Percentiles rank a stretch among this genome's conserved stretches.
Conservation (phyloP, 2,797 vertebrate species). For the Acrossocheilus fasciatus region DNA sequence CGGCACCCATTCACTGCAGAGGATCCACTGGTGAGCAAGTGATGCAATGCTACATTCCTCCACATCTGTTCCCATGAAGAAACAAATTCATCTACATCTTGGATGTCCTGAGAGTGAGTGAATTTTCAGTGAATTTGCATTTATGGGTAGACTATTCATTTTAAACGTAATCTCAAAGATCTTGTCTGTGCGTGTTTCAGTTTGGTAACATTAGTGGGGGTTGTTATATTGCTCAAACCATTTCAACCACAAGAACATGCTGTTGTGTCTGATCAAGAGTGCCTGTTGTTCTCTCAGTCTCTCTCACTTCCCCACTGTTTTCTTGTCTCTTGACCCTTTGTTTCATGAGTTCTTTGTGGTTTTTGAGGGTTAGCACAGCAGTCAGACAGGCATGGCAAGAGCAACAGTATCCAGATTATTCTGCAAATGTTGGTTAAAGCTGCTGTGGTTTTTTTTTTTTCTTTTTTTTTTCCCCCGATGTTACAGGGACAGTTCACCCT, state of each 20-base stretch:
- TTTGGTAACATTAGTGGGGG: neutral
- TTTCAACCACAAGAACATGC: neutral
- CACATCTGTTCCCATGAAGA: neutral
- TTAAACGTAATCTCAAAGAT: neutral
- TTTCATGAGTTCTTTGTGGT: neutral
- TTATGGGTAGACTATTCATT: neutral
- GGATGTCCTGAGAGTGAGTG: neutral
- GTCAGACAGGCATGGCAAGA: too few species aligned
- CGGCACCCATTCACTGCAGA: neutral
- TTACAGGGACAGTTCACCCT: too few species aligned
- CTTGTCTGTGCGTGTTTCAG: neutral
- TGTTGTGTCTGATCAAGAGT: neutral
- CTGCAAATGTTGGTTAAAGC: too few species aligned
- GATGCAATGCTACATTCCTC: neutral
- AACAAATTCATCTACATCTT: neutral
- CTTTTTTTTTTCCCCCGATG: too few species aligned
- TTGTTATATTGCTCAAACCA: neutral
- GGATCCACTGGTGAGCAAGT: neutral
- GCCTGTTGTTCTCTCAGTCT: neutral
- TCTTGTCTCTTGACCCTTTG: neutral
- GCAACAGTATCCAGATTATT: too few species aligned
- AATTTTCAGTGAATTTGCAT: neutral
- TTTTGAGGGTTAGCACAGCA: neutral
- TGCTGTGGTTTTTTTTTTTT: too few species aligned
- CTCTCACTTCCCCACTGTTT: neutral